Percentiles rank a stretch among this genome's conserved stretches.
These are phyloP conservation scores for Amazona finschi DNA, from an alignment of 2,797 vertebrate genomes.

Conservation along the genomic window DNA sequence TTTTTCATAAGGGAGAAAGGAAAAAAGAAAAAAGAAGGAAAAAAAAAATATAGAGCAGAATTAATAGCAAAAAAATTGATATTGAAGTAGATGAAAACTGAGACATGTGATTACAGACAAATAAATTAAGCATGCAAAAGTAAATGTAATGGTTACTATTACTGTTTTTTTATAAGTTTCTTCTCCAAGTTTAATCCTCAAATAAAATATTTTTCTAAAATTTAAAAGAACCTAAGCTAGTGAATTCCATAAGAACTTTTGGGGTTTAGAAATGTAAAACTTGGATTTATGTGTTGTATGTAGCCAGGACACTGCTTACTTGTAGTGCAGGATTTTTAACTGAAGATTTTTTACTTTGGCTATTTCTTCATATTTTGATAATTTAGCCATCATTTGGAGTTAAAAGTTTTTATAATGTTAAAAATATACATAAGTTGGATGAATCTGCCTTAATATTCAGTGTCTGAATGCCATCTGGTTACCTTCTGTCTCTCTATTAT, in stretches of 20 bases:
- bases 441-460: background rate
- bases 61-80: background rate
- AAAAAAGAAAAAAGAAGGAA: background rate
- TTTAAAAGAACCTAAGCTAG: background rate
- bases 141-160: background rate
- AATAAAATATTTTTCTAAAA: background rate
- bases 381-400: background rate
- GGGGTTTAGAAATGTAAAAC: background rate
- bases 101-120: background rate
- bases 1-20: background rate
- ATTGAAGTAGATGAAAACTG: background rate
- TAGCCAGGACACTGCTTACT: background rate
- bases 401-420: background rate
- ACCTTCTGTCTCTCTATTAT: background rate
- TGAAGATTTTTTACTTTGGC: background rate
- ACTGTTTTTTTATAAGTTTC: background rate
- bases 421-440: background rate
- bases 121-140: background rate
- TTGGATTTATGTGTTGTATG: background rate
- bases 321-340: background rate
- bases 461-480: conserved; percentile 36
- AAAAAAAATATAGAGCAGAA: background rate
- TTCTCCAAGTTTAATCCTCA: background rate
- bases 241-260: background rate
- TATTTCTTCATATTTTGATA: background rate